These are phyloP conservation scores for Eudyptes chrysolophus DNA, from an alignment of 2,113 vertebrate genomes.

Conservation along the genomic window DNA sequence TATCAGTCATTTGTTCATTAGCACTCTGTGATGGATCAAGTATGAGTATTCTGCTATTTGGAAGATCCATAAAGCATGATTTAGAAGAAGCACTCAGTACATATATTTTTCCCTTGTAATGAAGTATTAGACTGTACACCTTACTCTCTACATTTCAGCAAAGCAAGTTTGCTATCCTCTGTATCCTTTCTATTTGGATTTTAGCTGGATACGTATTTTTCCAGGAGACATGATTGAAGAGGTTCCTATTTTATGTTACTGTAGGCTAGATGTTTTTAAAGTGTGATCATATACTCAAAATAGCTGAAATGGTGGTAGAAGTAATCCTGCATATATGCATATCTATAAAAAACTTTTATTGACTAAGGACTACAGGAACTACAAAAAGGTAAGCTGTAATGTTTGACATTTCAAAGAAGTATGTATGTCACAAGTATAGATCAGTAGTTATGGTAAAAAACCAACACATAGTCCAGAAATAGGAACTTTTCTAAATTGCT, in stretches of 20 bases:
- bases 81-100: neutral
- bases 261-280: neutral
- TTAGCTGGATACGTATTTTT: neutral
- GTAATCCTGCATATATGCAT: neutral
- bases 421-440: neutral
- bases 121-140: neutral
- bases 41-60: neutral
- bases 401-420: neutral
- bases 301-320: neutral
- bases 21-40: neutral
- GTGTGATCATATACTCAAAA: neutral
- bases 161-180: accelerated
- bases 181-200: neutral
- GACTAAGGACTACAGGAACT: neutral
- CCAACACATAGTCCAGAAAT: neutral
- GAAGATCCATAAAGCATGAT: neutral
- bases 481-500: neutral
- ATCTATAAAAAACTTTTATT: neutral
- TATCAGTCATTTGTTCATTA: neutral
- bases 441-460: neutral
- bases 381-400: neutral
- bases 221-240: neutral
- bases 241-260: neutral
- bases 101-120: neutral
- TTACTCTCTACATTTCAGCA: neutral